Conservation (phyloP, 2,888 invertebrate genomes). For the Anthoptus insignis region DNA sequence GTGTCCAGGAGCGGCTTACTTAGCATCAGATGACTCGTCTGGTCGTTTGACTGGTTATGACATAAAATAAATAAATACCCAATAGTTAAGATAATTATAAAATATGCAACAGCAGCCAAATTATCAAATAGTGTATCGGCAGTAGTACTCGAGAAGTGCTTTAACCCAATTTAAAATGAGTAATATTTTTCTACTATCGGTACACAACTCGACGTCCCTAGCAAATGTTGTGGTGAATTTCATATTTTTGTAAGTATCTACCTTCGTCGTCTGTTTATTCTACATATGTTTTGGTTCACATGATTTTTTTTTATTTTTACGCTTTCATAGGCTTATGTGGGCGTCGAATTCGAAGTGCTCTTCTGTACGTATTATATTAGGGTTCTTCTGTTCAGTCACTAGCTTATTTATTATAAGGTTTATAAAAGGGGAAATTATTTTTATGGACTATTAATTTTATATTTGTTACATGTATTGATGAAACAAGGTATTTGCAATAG, state of each 20-base stretch:
- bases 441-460: background rate
- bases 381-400: slow-evolving; percentile 67
- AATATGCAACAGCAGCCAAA: no score
- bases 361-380: slow-evolving; percentile 77
- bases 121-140: no score
- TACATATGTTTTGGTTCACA: slow-evolving; percentile 86
- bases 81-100: no score
- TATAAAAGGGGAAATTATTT: no score
- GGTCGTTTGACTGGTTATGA: no score
- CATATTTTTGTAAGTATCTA: slow-evolving; percentile 87
- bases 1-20: no score
- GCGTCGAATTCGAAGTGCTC: slow-evolving; percentile 73
- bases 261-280: slow-evolving; percentile 85
- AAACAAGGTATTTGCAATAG: background rate
- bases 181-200: slow-evolving; percentile 58
- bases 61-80: no score
- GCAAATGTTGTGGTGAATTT: slow-evolving; percentile 87
- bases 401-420: slow-evolving; percentile 51
- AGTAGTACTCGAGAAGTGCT: no score
- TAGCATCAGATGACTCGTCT: no score
- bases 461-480: no score
- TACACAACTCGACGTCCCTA: slow-evolving; percentile 74
- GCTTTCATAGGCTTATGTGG: slow-evolving; percentile 83
- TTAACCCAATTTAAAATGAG: no score
- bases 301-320: slow-evolving; percentile 85